Conservation (phyloP, 2,113 vertebrate genomes). For the Mus pahari region DNA sequence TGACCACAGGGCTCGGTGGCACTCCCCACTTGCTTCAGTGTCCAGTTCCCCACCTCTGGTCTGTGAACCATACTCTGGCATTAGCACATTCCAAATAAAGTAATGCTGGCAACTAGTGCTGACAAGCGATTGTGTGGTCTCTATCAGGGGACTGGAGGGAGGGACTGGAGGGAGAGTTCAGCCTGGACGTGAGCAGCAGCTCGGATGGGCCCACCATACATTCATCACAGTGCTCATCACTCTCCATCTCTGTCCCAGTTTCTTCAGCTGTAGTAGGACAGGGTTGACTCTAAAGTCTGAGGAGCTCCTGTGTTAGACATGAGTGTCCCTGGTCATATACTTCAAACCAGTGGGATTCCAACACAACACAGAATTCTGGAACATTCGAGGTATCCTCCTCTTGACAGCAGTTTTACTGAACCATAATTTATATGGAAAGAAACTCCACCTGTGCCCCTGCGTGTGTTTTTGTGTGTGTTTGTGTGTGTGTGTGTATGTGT, state of each 20-base stretch:
- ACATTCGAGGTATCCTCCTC: background rate
- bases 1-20: rapidly evolving
- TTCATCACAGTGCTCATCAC: background rate
- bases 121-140: background rate
- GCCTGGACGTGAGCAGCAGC: background rate
- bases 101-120: background rate
- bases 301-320: background rate
- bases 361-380: background rate
- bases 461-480: background rate
- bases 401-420: background rate
- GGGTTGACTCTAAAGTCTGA: background rate
- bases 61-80: background rate
- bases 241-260: background rate
- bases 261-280: background rate
- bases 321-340: background rate
- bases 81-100: slow-evolving; percentile 59
- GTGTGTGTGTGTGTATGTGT: background rate
- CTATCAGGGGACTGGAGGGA: background rate
- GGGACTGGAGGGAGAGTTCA: background rate
- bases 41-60: rapidly evolving
- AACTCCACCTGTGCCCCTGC: background rate
- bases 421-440: background rate
- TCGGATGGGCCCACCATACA: too few relatives aligned
- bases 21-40: background rate
- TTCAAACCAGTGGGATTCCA: background rate